Conservation (phyloP, 2,888 invertebrate species). For the Callyntrura sp. region DNA sequence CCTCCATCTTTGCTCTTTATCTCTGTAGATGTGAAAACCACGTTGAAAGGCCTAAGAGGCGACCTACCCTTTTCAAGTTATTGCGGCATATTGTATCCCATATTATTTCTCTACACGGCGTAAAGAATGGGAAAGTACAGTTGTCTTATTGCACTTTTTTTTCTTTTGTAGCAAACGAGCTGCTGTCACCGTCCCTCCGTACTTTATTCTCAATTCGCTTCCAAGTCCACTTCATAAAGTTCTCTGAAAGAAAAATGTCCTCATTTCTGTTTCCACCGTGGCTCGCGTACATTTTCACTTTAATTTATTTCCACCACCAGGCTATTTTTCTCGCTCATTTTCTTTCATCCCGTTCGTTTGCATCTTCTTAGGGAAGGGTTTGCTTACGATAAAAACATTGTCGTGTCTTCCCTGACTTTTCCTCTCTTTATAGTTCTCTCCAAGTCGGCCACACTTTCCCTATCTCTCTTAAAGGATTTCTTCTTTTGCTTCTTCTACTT, state of each 20-base stretch:
- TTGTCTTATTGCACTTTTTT: constrained; percentile 75
- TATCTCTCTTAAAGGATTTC: constrained; percentile 1
- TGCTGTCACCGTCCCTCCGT: constrained; percentile 67
- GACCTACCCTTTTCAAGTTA: too few species aligned
- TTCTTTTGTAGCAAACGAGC: constrained; percentile 53
- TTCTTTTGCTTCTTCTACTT: neutral
- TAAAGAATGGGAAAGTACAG: constrained; percentile 73
- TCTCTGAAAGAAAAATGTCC: constrained; percentile 77
- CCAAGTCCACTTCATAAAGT: constrained; percentile 79
- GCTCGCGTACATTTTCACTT: constrained; percentile 74
- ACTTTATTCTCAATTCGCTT: constrained; percentile 70
- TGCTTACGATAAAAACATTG: neutral
- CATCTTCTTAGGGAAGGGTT: constrained; percentile 1
- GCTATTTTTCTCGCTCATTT: constrained; percentile 71
- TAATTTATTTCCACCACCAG: constrained; percentile 78
- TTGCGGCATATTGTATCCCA: neutral
- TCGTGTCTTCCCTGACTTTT: neutral
- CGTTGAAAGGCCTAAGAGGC: neutral
- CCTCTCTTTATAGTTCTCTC: constrained; percentile 6
- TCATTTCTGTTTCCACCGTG: constrained; percentile 76
- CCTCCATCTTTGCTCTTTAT: too few species aligned
- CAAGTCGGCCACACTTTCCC: neutral
- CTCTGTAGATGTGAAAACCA: too few species aligned
- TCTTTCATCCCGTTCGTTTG: constrained; percentile 36
- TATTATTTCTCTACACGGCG: neutral